A percentile compares a stretch with the other conserved stretches of the same genome.
These are phyloP conservation scores for Drosophila koepferae DNA, from an alignment of 2,888 invertebrate species.

Conservation along the genomic window DNA sequence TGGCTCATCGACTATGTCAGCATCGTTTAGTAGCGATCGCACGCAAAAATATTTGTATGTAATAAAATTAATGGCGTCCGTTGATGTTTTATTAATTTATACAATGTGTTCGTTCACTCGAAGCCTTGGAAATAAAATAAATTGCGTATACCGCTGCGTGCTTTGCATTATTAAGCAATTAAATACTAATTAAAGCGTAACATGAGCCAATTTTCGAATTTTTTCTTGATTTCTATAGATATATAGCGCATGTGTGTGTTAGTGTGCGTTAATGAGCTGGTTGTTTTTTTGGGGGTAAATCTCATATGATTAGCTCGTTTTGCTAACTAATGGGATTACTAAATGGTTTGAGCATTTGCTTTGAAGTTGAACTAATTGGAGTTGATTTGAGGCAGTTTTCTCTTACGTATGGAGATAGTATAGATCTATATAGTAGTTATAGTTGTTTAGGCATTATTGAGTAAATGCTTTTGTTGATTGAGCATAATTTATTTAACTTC, in stretches of 20 bases:
- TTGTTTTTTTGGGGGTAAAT: not conserved
- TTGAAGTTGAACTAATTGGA: not conserved
- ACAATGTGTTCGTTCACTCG: conserved; percentile 43
- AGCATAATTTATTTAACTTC: too few relatives aligned
- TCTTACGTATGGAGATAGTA: not conserved
- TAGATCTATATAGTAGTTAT: not conserved
- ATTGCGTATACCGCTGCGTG: conserved; percentile 72
- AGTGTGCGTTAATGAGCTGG: conserved; percentile 33
- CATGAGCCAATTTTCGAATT: conserved; percentile 63
- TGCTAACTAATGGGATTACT: conserved; percentile 38
- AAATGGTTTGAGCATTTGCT: not conserved
- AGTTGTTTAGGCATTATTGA: not conserved
- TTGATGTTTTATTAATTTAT: conserved; percentile 80
- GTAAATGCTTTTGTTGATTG: too few relatives aligned
- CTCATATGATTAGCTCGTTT: conserved; percentile 42
- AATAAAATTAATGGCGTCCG: conserved; percentile 76
- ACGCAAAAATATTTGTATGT: conserved; percentile 76
- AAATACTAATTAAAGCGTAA: conserved; percentile 79
- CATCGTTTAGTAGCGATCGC: conserved; percentile 60
- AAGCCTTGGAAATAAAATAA: conserved; percentile 55
- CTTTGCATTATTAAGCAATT: conserved; percentile 76
- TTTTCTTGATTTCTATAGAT: conserved; percentile 20
- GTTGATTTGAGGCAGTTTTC: not conserved
- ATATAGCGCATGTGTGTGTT: not conserved
- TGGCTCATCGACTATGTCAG: conserved; percentile 44